Percentiles rank a stretch among this genome's conserved stretches.
phyloP scores from a whole-genome alignment of 2,888 invertebrate species.

The Agrochola macilenta region DNA sequence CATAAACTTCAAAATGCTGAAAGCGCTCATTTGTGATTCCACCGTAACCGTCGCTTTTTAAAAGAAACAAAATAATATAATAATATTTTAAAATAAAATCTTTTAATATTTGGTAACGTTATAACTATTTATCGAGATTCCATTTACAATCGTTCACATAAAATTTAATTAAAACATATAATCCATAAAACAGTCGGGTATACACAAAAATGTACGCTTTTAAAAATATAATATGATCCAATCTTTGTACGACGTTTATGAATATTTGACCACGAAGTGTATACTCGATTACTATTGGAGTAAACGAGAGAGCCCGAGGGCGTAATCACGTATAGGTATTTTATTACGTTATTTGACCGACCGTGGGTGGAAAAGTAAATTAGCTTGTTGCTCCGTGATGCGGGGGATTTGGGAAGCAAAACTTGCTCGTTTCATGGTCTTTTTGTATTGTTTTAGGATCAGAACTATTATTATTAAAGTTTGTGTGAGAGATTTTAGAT shows the following conservation, averaged over 20 bases:
- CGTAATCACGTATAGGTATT: constrained; percentile 63
- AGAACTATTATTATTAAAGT: constrained; percentile 10
- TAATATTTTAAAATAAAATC: not conserved
- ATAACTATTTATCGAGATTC: not conserved
- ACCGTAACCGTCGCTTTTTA: too few relatives aligned
- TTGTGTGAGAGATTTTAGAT: not conserved
- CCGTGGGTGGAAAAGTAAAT: constrained; percentile 51
- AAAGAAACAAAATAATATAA: too few relatives aligned
- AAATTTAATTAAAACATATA: not conserved
- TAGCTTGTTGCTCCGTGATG: constrained; percentile 54
- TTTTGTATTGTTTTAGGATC: constrained; percentile 47
- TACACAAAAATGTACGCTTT: constrained; percentile 24
- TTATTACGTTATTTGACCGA: constrained; percentile 60
- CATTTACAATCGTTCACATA: not conserved
- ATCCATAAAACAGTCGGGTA: constrained; percentile 26
- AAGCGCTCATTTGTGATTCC: not conserved
- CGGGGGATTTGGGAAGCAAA: constrained; percentile 16
- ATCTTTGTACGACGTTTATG: constrained; percentile 54
- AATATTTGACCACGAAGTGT: constrained; percentile 55
- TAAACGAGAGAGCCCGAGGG: constrained; percentile 53
- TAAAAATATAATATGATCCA: constrained; percentile 41
- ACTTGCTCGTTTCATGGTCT: constrained; percentile 19
- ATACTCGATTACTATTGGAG: constrained; percentile 52
- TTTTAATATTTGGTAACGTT: not conserved
- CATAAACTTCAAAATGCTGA: not conserved